Percentiles rank a stretch among this genome's conserved stretches.
Evolutionary conservation across 2,797 vertebrate genomes (phyloP).

Genomic region (Margarornis squamiger): DNA sequence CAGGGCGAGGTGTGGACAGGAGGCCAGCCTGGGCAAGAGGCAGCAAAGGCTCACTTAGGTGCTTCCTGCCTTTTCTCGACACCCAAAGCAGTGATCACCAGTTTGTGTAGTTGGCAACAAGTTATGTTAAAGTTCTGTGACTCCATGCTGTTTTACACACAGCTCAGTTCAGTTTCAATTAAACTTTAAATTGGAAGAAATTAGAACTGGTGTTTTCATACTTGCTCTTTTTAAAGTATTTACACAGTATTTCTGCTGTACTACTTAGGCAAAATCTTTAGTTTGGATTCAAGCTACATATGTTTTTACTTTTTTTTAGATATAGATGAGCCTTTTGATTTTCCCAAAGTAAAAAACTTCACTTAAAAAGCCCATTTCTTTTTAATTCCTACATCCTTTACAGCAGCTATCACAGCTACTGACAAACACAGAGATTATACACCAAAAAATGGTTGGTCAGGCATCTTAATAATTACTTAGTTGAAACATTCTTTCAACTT

Average conservation of each 20-base stretch:
- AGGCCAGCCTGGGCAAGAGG: accelerated
- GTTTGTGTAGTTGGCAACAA: not conserved
- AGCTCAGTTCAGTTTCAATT: not conserved
- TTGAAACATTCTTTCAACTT: slow-evolving; percentile 57
- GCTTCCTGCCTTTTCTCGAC: not conserved
- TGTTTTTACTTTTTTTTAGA: not conserved
- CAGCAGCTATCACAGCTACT: slow-evolving; percentile 7
- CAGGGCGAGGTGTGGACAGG: accelerated
- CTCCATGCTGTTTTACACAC: not conserved
- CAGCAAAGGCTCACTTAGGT: accelerated
- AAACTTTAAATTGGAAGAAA: not conserved
- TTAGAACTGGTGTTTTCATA: not conserved
- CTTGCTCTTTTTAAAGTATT: not conserved
- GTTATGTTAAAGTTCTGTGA: not conserved
- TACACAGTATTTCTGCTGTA: not conserved
- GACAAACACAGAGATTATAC: slow-evolving; percentile 29
- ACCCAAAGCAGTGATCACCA: not conserved
- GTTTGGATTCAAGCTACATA: not conserved
- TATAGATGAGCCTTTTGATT: not conserved
- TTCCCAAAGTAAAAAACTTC: not conserved
- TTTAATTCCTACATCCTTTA: not conserved
- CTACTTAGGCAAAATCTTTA: not conserved
- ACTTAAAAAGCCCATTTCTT: not conserved
- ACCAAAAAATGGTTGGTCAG: slow-evolving; percentile 19
- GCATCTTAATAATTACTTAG: slow-evolving; percentile 56